A percentile compares a stretch with the other conserved stretches of the same genome.
phyloP scores from a whole-genome alignment of 2,113 vertebrate species.

The Notarius quadriscutis region DNA sequence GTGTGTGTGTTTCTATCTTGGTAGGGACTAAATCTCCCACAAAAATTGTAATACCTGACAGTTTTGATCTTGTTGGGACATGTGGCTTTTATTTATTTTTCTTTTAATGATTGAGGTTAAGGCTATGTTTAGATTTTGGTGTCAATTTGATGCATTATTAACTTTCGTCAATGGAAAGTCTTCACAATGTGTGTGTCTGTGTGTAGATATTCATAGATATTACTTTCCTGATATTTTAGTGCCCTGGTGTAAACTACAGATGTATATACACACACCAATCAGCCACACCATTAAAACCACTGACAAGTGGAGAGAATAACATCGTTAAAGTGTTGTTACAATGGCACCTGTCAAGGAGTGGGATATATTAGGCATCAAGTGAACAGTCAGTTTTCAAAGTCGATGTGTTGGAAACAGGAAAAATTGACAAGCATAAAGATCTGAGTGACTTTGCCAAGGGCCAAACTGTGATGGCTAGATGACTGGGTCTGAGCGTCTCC shows the following conservation, averaged over 20 bases:
- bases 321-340: too few relatives aligned
- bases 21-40: background rate
- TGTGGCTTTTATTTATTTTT: background rate
- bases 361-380: too few relatives aligned
- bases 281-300: too few relatives aligned
- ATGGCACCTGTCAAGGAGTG: too few relatives aligned
- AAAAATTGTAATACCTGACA: background rate
- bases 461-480: too few relatives aligned
- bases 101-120: background rate
- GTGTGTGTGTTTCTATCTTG: background rate
- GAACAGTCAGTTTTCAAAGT: too few relatives aligned
- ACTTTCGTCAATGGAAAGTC: background rate
- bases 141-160: background rate
- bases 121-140: background rate
- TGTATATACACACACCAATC: too few relatives aligned
- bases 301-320: too few relatives aligned
- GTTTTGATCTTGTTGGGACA: background rate
- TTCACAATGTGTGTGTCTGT: background rate
- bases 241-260: background rate
- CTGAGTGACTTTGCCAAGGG: too few relatives aligned
- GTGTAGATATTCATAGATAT: background rate
- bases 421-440: too few relatives aligned
- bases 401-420: too few relatives aligned
- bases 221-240: background rate
- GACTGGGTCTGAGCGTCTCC: too few relatives aligned